phyloP scores from a whole-genome alignment of 2,888 invertebrate genomes.

The Phania funesta region DNA sequence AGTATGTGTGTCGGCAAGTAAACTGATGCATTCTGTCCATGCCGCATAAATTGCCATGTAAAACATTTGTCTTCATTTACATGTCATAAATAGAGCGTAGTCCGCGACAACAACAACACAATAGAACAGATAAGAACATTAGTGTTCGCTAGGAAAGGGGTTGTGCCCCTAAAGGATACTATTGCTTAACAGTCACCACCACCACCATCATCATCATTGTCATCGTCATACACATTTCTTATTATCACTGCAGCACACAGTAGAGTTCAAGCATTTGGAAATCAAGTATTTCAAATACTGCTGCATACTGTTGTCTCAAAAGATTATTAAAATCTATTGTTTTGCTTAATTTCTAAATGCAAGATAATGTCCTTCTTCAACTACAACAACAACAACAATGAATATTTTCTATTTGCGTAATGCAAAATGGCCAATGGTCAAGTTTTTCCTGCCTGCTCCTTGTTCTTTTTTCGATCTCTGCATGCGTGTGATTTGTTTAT shows the following conservation, averaged over 20 bases:
- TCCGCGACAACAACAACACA: constrained; percentile 4
- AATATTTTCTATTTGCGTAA: neutral
- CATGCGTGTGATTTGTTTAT: constrained; percentile 34
- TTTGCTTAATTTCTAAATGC: constrained; percentile 58
- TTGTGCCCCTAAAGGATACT: constrained; percentile 14
- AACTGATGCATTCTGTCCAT: constrained; percentile 46
- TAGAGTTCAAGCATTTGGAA: constrained; percentile 61
- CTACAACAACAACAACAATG: constrained; percentile 11
- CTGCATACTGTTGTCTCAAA: constrained; percentile 61
- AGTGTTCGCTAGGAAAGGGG: constrained; percentile 14
- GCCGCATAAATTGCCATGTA: constrained; percentile 60
- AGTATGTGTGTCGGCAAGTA: too few species aligned
- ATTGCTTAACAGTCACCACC: constrained; percentile 1
- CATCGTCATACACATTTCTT: neutral
- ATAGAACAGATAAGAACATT: neutral
- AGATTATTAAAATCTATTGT: constrained; percentile 64
- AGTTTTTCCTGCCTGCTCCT: constrained; percentile 55
- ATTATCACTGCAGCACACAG: neutral
- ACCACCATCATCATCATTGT: constrained; percentile 4
- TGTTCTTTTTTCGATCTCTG: constrained; percentile 2
- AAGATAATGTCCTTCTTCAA: constrained; percentile 59
- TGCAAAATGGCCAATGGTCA: constrained; percentile 62
- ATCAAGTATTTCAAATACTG: too few species aligned
- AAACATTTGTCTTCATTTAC: constrained; percentile 68
- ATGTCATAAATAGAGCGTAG: constrained; percentile 65